Evolutionary conservation across 2,113 vertebrate species (phyloP).

Genomic region (Cyphomyrus plagiostoma): DNA sequence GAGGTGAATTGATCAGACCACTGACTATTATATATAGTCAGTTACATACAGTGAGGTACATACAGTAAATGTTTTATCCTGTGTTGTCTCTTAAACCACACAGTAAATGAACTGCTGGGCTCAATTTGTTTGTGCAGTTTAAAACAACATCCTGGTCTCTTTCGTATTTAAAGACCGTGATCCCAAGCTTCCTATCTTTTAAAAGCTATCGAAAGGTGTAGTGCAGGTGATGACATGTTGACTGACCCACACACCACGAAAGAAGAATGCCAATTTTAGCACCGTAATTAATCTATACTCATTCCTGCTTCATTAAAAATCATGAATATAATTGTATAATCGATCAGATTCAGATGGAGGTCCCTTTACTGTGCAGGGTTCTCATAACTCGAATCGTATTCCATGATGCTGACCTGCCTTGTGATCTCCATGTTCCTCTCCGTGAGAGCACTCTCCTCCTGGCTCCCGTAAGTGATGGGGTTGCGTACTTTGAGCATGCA

Average conservation of each 20-base stretch:
- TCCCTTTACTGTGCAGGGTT: background rate
- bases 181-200: background rate
- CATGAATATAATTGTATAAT: background rate
- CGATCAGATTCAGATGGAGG: background rate
- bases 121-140: background rate
- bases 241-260: background rate
- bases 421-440: conserved; percentile 86
- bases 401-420: conserved; percentile 67
- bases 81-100: background rate
- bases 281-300: background rate
- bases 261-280: background rate
- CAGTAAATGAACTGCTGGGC: background rate
- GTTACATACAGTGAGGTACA: background rate
- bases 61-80: background rate
- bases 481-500: conserved; percentile 86
- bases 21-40: background rate
- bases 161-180: background rate
- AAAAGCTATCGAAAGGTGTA: background rate
- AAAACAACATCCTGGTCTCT: background rate
- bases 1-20: background rate
- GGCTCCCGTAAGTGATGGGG: conserved; percentile 81
- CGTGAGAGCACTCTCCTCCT: conserved; percentile 73
- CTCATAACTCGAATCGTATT: background rate
- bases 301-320: background rate
- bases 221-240: background rate